Evolutionary conservation across 2,113 vertebrate genomes (phyloP).

Genomic region (Apistogramma diplotaenia): DNA sequence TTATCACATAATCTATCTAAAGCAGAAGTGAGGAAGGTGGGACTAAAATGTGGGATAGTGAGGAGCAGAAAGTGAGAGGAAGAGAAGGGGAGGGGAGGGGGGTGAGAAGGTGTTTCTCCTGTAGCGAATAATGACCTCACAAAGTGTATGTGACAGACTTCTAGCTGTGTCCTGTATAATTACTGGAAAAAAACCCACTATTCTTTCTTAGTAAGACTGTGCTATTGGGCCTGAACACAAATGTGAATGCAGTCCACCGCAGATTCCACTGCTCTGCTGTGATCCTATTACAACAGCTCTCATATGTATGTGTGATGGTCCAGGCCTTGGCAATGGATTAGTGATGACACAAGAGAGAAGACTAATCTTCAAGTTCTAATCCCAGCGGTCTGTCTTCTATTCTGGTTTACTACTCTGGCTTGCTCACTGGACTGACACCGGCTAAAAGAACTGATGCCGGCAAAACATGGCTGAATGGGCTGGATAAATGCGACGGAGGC

Average conservation of each 20-base stretch:
- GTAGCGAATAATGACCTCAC: not conserved
- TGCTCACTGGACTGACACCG: constrained; percentile 32
- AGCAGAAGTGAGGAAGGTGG: constrained; percentile 35
- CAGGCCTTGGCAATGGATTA: constrained; percentile 57
- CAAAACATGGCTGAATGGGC: constrained; percentile 23
- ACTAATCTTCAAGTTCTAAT: constrained; percentile 65
- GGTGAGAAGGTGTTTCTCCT: not conserved
- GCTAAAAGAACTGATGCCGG: constrained; percentile 18
- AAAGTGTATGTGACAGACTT: not conserved
- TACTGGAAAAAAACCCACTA: not conserved
- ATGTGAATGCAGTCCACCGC: constrained; percentile 11
- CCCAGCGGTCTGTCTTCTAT: constrained; percentile 33
- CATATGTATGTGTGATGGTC: constrained; percentile 16
- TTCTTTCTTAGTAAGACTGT: not conserved
- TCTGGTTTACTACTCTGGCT: constrained; percentile 12
- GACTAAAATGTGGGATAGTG: constrained; percentile 26
- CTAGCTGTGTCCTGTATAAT: not conserved
- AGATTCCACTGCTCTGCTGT: constrained; percentile 52
- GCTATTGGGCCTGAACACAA: not conserved
- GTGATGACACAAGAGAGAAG: constrained; percentile 58
- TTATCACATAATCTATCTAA: constrained; percentile 57
- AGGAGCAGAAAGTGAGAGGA: constrained; percentile 28
- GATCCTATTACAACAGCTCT: constrained; percentile 66
- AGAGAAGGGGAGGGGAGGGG: not conserved
- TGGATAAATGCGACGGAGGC: constrained; percentile 32